These are phyloP conservation scores for Anthrax anthrax DNA, from an alignment of 2,888 invertebrate species.

Conservation along the genomic window DNA sequence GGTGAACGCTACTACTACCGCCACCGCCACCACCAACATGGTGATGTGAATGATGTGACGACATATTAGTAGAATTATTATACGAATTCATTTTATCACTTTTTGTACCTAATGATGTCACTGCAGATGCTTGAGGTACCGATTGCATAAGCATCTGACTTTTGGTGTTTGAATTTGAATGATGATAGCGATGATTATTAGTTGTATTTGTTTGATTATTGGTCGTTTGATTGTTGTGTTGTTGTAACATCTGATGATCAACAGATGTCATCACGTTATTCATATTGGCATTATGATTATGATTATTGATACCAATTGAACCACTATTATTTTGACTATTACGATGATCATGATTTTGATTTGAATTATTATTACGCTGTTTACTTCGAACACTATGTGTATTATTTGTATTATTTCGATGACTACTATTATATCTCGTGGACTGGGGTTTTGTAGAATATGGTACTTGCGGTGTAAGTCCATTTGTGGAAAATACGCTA, in stretches of 20 bases:
- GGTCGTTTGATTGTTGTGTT: slow-evolving; percentile 6
- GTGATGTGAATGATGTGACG: slow-evolving; percentile 18
- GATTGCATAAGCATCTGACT: slow-evolving; percentile 12
- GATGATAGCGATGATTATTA: slow-evolving; percentile 19
- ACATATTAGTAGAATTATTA: slow-evolving; percentile 24
- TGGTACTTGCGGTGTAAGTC: slow-evolving; percentile 48
- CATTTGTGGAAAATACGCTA: slow-evolving; percentile 57
- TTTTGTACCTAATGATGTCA: slow-evolving; percentile 17
- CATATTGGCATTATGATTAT: slow-evolving; percentile 15
- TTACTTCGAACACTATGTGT: slow-evolving; percentile 23
- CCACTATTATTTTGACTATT: slow-evolving; percentile 12
- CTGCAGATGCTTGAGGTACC: slow-evolving; percentile 11
- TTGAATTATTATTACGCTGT: slow-evolving; percentile 24
- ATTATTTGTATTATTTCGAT: slow-evolving; percentile 17
- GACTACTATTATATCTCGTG: slow-evolving; percentile 23
- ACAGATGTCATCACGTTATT: slow-evolving; percentile 22
- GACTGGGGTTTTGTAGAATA: slow-evolving; percentile 19
- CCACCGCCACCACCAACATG: slow-evolving; percentile 14
- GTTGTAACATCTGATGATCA: slow-evolving; percentile 21
- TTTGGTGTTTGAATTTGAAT: slow-evolving; percentile 11
- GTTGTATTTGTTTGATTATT: slow-evolving; percentile 9
- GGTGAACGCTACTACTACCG: slow-evolving; percentile 13
- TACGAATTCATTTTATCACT: slow-evolving; percentile 17
- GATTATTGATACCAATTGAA: slow-evolving; percentile 16
- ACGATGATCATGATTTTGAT: slow-evolving; percentile 18